Percentiles rank a stretch among this genome's conserved stretches.
Conservation (phyloP, 2,797 vertebrate genomes). For the Anniella stebbinsi region DNA sequence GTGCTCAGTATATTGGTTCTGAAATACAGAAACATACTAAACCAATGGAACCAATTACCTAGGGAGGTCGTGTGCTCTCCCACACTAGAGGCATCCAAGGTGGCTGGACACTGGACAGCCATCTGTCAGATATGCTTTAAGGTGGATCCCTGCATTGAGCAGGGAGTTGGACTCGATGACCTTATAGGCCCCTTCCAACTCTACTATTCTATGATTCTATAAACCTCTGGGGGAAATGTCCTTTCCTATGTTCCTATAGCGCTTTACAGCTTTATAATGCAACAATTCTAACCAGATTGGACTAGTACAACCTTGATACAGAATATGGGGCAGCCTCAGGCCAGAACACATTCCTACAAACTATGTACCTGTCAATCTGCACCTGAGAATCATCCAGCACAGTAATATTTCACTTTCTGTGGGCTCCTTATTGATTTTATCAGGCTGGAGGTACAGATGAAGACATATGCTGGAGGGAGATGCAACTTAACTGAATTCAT, state of each 20-base stretch:
- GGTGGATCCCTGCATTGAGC: too few species aligned
- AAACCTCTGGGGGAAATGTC: not conserved
- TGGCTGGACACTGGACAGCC: too few species aligned
- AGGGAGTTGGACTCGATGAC: too few species aligned
- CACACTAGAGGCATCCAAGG: too few species aligned
- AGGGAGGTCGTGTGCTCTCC: too few species aligned
- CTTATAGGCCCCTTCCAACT: too few species aligned
- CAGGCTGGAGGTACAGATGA: conserved; percentile 4
- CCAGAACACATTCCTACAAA: conserved; percentile 2
- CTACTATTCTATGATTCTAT: too few species aligned
- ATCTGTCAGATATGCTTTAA: too few species aligned
- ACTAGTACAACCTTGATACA: not conserved
- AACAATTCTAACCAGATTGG: not conserved
- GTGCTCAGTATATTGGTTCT: not conserved
- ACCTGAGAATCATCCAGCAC: conserved; percentile 2
- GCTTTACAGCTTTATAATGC: not conserved
- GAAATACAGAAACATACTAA: not conserved
- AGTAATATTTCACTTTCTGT: not conserved
- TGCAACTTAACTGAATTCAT: not conserved
- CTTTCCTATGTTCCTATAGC: not conserved
- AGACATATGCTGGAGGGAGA: not conserved
- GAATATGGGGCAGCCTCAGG: not conserved
- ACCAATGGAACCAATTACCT: too few species aligned
- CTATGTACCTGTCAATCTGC: not conserved
- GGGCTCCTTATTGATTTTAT: conserved; percentile 5